Percentiles rank a stretch among this genome's conserved stretches.
Conservation (phyloP, 2,113 vertebrate genomes). For the Reinhardtius hippoglossoides region DNA sequence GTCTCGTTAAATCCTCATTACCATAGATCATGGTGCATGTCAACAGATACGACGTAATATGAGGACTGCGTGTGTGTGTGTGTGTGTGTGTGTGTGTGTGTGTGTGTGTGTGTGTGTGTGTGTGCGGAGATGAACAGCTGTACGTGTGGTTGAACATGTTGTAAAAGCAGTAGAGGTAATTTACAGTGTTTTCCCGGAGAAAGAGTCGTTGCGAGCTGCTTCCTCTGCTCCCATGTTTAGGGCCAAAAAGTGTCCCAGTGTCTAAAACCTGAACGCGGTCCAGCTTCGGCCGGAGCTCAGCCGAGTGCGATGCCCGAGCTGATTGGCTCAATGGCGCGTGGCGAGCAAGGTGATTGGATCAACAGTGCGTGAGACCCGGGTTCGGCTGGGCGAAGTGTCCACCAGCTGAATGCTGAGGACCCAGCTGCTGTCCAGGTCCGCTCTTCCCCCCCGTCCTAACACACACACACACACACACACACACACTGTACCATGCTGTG, state of each 20-base stretch:
- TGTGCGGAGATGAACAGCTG: conserved; percentile 23
- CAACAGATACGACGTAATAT: conserved; percentile 1
- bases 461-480: background rate
- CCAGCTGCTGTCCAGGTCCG: conserved; percentile 53
- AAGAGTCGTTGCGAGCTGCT: too few species aligned
- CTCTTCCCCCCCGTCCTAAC: background rate
- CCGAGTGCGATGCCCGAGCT: conserved; percentile 34
- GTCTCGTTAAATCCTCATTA: conserved; percentile 67
- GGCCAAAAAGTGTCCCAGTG: background rate
- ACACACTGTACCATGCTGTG: conserved; percentile 44
- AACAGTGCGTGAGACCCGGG: conserved; percentile 66
- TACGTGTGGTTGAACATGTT: background rate
- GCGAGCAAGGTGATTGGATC: conserved; percentile 67
- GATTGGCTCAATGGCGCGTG: conserved; percentile 65
- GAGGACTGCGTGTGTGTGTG: conserved; percentile 9
- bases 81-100: background rate
- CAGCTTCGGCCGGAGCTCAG: conserved; percentile 30
- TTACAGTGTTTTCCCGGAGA: background rate
- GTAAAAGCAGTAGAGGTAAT: background rate
- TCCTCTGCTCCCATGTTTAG: background rate
- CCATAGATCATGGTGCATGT: conserved; percentile 46
- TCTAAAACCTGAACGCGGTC: conserved; percentile 16
- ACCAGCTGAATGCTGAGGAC: conserved; percentile 48
- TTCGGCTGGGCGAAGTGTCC: conserved; percentile 65
- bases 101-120: background rate